phyloP scores from a whole-genome alignment of 2,113 vertebrate genomes.

The Scatophagus argus region DNA sequence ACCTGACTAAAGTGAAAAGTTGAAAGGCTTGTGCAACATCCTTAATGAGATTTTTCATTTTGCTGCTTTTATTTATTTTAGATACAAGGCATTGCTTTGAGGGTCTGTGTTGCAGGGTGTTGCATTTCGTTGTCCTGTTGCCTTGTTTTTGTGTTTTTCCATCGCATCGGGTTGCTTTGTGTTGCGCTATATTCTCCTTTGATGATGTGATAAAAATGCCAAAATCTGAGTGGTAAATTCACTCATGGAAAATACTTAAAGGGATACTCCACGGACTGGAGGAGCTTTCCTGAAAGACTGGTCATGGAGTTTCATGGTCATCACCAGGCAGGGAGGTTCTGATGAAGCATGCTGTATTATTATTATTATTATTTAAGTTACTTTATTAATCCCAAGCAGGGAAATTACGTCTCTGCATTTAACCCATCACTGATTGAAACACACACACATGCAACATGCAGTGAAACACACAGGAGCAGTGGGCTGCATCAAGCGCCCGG shows the following conservation, averaged over 20 bases:
- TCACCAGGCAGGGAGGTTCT: not conserved
- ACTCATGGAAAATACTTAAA: not conserved
- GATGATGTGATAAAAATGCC: not conserved
- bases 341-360: too few relatives aligned
- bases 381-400: too few relatives aligned
- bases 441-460: too few relatives aligned
- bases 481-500: too few relatives aligned
- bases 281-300: not conserved
- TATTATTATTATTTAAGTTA: too few relatives aligned
- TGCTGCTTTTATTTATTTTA: conserved; percentile 36
- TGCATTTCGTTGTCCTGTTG: conserved; percentile 16
- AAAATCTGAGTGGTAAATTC: not conserved
- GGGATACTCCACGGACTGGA: not conserved
- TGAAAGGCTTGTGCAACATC: conserved; percentile 51
- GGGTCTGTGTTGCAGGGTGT: conserved; percentile 38
- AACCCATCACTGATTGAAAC: too few relatives aligned
- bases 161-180: not conserved
- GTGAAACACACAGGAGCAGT: too few relatives aligned
- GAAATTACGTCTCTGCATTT: too few relatives aligned
- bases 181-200: conserved; percentile 4
- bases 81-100: conserved; percentile 9
- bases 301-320: not conserved
- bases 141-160: conserved; percentile 10
- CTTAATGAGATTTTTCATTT: conserved; percentile 27
- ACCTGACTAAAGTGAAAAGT: conserved; percentile 45